Evolutionary conservation across 2,797 vertebrate genomes (phyloP).

Genomic region (Syngnathus acus): DNA sequence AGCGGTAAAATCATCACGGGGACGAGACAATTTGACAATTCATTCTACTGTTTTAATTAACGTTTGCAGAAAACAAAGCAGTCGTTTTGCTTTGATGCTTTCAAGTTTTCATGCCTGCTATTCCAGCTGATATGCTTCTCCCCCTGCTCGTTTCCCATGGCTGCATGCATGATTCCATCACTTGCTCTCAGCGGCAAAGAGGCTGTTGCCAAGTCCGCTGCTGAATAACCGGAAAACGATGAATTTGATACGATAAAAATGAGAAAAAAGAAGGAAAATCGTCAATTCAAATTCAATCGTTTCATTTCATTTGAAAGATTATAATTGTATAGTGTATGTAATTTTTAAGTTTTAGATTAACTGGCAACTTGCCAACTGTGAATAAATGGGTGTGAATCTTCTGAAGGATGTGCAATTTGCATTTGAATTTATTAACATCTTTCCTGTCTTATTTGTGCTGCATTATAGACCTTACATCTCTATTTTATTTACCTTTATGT

Average conservation of each 20-base stretch:
- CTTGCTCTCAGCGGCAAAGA: constrained; percentile 26
- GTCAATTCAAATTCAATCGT: not conserved
- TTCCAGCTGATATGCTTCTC: constrained; percentile 41
- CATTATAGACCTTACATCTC: too few relatives aligned
- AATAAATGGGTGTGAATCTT: not conserved
- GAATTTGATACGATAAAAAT: not conserved
- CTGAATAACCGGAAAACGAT: not conserved
- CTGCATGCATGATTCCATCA: constrained; percentile 33
- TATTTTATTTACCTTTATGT: not conserved
- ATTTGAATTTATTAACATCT: too few relatives aligned
- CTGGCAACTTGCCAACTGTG: too few relatives aligned
- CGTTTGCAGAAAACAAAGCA: constrained; percentile 64
- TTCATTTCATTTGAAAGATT: not conserved
- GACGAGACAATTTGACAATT: constrained; percentile 38
- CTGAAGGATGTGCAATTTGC: too few relatives aligned
- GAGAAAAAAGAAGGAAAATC: not conserved
- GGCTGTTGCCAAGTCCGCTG: not conserved
- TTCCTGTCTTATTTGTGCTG: too few relatives aligned
- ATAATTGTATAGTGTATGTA: not conserved
- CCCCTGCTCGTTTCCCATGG: constrained; percentile 36
- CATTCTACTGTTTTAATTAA: constrained; percentile 63
- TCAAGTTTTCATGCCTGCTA: constrained; percentile 46
- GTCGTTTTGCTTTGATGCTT: constrained; percentile 66
- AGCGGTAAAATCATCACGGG: constrained; percentile 54
- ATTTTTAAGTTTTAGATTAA: too few relatives aligned